A percentile compares a stretch with the other conserved stretches of the same genome.
phyloP scores from a whole-genome alignment of 2,888 invertebrate genomes.

The Noctua fimbriata region DNA sequence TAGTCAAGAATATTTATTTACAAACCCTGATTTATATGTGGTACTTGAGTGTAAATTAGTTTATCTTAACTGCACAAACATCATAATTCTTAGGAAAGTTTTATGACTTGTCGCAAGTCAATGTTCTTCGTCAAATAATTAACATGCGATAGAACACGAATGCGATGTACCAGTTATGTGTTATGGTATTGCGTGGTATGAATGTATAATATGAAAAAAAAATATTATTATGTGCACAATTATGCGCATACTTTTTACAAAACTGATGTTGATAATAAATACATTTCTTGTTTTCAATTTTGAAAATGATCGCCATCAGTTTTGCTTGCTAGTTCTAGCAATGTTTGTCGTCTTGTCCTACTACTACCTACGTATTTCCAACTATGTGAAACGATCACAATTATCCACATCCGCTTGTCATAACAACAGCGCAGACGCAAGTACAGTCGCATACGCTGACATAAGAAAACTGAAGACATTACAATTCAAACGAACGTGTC shows the following conservation, averaged over 20 bases:
- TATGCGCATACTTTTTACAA: not conserved
- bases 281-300: not conserved
- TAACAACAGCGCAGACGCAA: not conserved
- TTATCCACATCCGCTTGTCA: conserved; percentile 26
- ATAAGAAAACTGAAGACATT: conserved; percentile 4
- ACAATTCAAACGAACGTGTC: not conserved
- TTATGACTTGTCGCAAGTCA: not conserved
- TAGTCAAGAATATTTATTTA: conserved; percentile 1
- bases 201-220: not conserved
- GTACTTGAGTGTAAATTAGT: conserved; percentile 16
- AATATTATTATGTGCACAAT: not conserved
- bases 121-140: conserved; percentile 1
- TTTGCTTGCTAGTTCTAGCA: not conserved
- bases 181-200: not conserved
- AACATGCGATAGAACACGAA: not conserved
- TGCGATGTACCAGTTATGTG: not conserved
- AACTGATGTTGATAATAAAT: not conserved
- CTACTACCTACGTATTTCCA: not conserved
- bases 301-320: not conserved
- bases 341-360: not conserved
- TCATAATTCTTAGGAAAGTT: not conserved
- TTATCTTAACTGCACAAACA: conserved; percentile 17
- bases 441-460: not conserved
- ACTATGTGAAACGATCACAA: conserved; percentile 9
- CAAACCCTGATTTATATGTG: not conserved